Base-by-base conservation (phyloP, 2,888 invertebrate species). In the Sinotaia quadrata region DNA sequence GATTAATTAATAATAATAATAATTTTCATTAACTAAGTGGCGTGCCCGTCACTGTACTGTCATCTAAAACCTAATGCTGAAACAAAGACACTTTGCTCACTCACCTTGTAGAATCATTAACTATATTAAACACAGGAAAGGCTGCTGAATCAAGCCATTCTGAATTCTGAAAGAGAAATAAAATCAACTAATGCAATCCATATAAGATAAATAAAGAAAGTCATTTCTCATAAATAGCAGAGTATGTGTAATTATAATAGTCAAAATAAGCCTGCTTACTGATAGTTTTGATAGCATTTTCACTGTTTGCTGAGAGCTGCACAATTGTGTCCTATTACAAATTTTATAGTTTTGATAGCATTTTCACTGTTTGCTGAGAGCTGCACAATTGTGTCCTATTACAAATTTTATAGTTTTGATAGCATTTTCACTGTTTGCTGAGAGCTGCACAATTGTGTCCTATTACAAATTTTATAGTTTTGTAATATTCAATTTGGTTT, bases 131-230 rank as follows among this genome's bases (percentile, higher is more conserved):
- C 2, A 54, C 54, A 24, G 54, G 54, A 54, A 31, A 31, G 8
- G 54, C 21, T 54, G 54, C 27, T 7, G 54, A 24, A 54, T 24
- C 54, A 24, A 31, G 54, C 54, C 54, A 54, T 18, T 29, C 54
- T 29, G 24, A 5, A 54, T 15, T 27, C 54, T 54, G n/a, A 18
- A 4, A 18, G 0, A 29, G 18, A 24, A 54, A 54, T 8, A 4
- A 24, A 12, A 8, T 1, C 8, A 47, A 24, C 8, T 7, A 47
- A 47, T 47, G 47, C n/a, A 7, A 12, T 12, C n/a, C 24, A 18
- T 7, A 3, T n/a, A 8, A 7, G 24, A 7, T 15, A 15, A 24
- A 47, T 47, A 7, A 47, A 47, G 8, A 4, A 47, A 47, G 7
- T 15, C n/a, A 18, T 47, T 24, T 7, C 47, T 47, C 7, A 8